Conservation (phyloP, 2,797 vertebrate genomes). For the Saxicola maurus region DNA sequence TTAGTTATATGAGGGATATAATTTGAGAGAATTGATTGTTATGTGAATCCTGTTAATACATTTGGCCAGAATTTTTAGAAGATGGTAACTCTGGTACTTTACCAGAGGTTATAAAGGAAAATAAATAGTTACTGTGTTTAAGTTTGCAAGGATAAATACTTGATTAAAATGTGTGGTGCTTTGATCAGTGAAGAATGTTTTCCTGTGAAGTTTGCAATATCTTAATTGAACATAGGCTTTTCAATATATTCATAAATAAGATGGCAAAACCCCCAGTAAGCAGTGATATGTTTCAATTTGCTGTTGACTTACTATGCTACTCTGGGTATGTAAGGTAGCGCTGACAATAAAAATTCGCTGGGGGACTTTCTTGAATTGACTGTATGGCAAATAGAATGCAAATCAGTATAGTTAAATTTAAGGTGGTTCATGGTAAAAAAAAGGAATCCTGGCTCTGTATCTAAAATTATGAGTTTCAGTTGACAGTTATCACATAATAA, state of each 20-base stretch:
- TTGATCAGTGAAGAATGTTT: background rate
- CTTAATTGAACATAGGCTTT: background rate
- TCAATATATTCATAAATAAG: background rate
- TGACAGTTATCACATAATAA: background rate
- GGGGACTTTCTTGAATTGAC: background rate
- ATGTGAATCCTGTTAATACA: background rate
- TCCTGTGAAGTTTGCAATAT: background rate
- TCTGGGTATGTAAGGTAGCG: background rate
- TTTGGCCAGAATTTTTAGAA: background rate
- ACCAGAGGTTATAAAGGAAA: background rate
- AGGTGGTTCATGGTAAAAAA: background rate
- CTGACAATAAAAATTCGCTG: background rate
- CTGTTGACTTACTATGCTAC: background rate
- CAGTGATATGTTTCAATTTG: background rate
- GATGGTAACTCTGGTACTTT: background rate
- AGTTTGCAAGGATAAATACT: background rate
- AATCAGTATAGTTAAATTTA: background rate
- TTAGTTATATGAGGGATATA: background rate
- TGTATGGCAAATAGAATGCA: background rate
- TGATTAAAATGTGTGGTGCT: background rate
- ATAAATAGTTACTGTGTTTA: background rate
- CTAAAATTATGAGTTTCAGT: background rate
- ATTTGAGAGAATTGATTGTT: background rate
- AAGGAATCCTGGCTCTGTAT: background rate
- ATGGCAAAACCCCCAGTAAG: rapidly evolving